phyloP scores from a whole-genome alignment of 2,888 invertebrate species.

The Chironomus tentans region DNA sequence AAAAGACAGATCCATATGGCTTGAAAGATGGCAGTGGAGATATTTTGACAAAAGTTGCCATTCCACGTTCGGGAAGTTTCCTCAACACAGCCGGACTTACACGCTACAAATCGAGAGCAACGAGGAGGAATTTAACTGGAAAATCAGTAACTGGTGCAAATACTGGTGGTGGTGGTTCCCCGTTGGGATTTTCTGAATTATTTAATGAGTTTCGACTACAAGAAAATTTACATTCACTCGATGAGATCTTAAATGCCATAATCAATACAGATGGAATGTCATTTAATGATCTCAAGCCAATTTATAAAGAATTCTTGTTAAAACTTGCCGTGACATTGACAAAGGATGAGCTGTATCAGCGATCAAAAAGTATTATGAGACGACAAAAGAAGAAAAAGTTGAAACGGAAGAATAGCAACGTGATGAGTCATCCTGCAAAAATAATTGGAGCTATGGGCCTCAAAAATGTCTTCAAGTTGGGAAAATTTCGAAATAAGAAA shows the following conservation, averaged over 20 bases:
- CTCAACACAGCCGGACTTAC: constrained; percentile 70
- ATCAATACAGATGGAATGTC: constrained; percentile 89
- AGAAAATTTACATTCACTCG: constrained; percentile 79
- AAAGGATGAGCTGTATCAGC: constrained; percentile 84
- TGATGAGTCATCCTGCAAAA: constrained; percentile 50
- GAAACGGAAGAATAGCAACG: constrained; percentile 46
- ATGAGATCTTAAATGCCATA: constrained; percentile 78
- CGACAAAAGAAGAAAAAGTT: constrained; percentile 65
- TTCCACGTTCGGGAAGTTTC: constrained; percentile 78
- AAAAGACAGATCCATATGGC: constrained; percentile 7
- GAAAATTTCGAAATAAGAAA: constrained; percentile 29
- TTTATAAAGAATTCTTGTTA: constrained; percentile 80
- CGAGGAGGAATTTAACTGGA: constrained; percentile 36
- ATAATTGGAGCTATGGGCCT: constrained; percentile 52
- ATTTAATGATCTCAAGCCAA: constrained; percentile 83
- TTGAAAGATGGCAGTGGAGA: constrained; percentile 57
- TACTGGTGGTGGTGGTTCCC: constrained; percentile 53
- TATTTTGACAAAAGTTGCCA: constrained; percentile 74
- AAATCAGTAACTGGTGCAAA: constrained; percentile 39
- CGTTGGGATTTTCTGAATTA: constrained; percentile 75
- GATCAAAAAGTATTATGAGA: constrained; percentile 83
- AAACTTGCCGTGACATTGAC: constrained; percentile 81
- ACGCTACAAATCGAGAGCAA: constrained; percentile 56
- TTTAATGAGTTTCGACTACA: constrained; percentile 81
- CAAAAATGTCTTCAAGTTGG: constrained; percentile 53